Conservation (phyloP, 53 echinoderm and acorn worm genomes). For the Paelopatides confundens region DNA sequence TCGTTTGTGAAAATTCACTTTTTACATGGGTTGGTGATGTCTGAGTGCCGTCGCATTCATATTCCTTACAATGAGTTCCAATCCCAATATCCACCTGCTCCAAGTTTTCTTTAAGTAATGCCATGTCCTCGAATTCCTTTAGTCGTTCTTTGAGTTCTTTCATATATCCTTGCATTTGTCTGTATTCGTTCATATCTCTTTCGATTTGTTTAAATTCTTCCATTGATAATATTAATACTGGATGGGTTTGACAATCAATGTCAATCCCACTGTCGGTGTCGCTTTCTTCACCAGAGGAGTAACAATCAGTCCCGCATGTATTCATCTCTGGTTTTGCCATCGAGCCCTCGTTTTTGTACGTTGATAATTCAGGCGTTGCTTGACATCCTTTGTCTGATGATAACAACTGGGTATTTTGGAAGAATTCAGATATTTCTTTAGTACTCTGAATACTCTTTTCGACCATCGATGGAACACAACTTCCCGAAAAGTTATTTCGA, state of each 20-base stretch:
- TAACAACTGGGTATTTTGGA: background rate
- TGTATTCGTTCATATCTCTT: constrained; percentile 27
- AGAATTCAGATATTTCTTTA: background rate
- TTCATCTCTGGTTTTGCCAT: constrained; percentile 18
- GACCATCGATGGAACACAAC: background rate
- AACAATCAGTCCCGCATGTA: constrained; percentile 6
- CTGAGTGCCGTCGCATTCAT: background rate
- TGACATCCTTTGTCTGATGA: constrained; percentile 14
- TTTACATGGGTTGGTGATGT: background rate
- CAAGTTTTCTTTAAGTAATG: background rate
- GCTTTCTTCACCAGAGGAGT: constrained; percentile 40
- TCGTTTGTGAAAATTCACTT: background rate
- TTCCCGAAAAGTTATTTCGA: background rate
- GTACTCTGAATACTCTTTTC: background rate
- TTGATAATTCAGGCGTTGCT: background rate
- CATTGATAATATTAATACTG: constrained; percentile 55
- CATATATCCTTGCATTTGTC: constrained; percentile 9
- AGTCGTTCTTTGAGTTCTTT: constrained; percentile 29
- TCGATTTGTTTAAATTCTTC: constrained; percentile 32
- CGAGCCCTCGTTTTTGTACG: background rate
- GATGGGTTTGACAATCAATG: constrained; percentile 63
- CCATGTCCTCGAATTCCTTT: constrained; percentile 34
- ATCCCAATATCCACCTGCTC: constrained; percentile 6
- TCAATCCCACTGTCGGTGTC: constrained; percentile 72
- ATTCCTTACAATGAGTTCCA: background rate